Evolutionary conservation across 2,113 vertebrate genomes (phyloP).

Genomic region (Austrofundulus limnaeus): DNA sequence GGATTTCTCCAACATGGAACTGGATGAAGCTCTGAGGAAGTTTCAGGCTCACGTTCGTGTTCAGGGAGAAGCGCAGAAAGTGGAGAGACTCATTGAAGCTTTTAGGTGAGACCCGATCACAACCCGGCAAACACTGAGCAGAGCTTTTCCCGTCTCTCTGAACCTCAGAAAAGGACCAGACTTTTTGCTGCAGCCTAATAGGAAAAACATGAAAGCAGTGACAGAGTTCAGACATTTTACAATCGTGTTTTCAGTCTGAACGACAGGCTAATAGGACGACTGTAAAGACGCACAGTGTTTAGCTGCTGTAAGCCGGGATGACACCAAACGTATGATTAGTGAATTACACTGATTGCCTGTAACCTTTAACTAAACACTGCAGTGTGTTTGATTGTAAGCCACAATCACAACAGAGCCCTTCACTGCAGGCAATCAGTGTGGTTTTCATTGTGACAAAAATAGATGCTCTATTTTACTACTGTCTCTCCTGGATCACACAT

Average conservation of each 20-base stretch:
- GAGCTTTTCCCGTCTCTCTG: conserved; percentile 17
- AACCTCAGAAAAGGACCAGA: conserved; percentile 31
- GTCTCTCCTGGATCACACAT: conserved; percentile 22
- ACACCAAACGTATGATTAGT: conserved; percentile 57
- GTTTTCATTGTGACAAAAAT: conserved; percentile 45
- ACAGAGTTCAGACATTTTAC: conserved; percentile 24
- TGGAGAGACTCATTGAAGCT: conserved; percentile 98
- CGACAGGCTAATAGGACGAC: conserved; percentile 30
- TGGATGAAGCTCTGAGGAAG: conserved; percentile 95
- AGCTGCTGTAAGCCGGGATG: conserved; percentile 38
- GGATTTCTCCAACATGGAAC: conserved; percentile 98
- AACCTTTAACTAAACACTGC: conserved; percentile 60
- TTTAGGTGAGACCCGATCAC: conserved; percentile 86
- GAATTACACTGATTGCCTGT: conserved; percentile 64
- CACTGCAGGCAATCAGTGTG: conserved; percentile 54
- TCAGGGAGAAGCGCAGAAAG: conserved; percentile 97
- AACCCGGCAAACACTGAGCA: conserved; percentile 6
- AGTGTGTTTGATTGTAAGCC: conserved; percentile 57
- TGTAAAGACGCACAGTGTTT: conserved; percentile 18
- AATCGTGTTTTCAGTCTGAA: conserved; percentile 27
- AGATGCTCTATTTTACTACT: conserved; percentile 41
- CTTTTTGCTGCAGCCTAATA: conserved; percentile 36
- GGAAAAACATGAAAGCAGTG: conserved; percentile 40
- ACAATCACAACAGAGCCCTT: conserved; percentile 45
- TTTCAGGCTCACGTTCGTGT: conserved; percentile 98